Evolutionary conservation across 2,797 vertebrate species (phyloP).

Genomic region (Urocyon cinereoargenteus): DNA sequence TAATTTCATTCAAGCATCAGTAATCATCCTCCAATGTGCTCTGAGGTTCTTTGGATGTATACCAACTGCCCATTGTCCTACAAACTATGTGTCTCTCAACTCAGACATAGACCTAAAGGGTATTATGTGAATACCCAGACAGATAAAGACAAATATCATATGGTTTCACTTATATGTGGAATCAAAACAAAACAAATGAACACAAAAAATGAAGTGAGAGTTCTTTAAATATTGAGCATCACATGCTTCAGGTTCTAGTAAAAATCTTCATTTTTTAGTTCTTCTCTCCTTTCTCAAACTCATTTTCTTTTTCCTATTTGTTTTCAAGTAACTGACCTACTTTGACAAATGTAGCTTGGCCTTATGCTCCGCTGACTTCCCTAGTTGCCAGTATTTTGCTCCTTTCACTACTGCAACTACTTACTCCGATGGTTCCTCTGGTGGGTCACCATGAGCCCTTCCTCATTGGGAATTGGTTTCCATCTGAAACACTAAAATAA

Average conservation of each 20-base stretch:
- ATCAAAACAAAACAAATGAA: not conserved
- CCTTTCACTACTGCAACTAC: not conserved
- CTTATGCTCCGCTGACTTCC: not conserved
- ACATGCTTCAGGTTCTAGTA: not conserved
- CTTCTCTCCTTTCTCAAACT: not conserved
- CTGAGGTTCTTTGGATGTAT: not conserved
- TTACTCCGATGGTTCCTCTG: not conserved
- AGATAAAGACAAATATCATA: not conserved
- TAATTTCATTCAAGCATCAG: not conserved
- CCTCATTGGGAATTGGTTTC: not conserved
- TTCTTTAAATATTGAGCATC: not conserved
- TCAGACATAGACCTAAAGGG: not conserved
- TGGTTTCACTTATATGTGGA: not conserved
- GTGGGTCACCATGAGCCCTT: not conserved
- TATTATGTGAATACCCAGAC: not conserved
- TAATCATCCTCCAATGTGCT: not conserved
- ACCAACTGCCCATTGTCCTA: not conserved
- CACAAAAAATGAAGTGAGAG: not conserved
- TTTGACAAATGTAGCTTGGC: not conserved
- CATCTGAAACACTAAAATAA: not conserved
- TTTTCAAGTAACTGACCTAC: not conserved
- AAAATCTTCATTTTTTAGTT: not conserved
- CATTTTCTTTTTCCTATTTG: not conserved
- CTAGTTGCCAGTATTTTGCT: not conserved
- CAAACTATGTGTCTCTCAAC: not conserved